phyloP scores from a whole-genome alignment of 2,888 invertebrate genomes.

The Diarsia brunnea region DNA sequence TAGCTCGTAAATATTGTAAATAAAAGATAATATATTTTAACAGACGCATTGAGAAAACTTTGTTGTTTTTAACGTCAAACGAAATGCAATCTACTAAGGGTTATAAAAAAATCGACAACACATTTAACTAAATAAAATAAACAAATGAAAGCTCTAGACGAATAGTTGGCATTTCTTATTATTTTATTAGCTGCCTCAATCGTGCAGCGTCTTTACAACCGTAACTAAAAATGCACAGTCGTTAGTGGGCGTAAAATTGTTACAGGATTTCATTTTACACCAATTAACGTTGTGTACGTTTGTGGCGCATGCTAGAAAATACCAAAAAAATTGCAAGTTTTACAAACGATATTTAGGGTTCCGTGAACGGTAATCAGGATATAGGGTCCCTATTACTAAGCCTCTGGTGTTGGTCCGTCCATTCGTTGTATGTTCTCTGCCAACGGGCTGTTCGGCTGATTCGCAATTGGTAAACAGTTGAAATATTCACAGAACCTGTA shows the following conservation, averaged over 20 bases:
- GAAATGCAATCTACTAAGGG: background rate
- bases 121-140: background rate
- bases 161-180: background rate
- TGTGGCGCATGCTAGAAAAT: background rate
- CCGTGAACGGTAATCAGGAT: too few relatives aligned
- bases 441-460: too few relatives aligned
- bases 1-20: too few relatives aligned
- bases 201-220: background rate
- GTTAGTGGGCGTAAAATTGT: constrained; percentile 3
- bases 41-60: background rate
- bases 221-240: background rate
- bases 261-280: background rate
- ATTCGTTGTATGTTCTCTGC: too few relatives aligned
- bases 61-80: background rate
- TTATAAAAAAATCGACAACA: background rate
- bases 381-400: too few relatives aligned
- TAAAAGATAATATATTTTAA: too few relatives aligned
- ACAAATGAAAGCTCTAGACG: background rate
- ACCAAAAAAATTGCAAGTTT: too few relatives aligned
- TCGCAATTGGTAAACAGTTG: too few relatives aligned
- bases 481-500: too few relatives aligned
- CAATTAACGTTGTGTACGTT: constrained; percentile 1
- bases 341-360: too few relatives aligned
- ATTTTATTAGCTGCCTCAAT: background rate
- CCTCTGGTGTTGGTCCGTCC: too few relatives aligned